Evolutionary conservation across 2,888 invertebrate species (phyloP), one percentile per base, ranked within the genome.

Genomic region (Agonopterix arenella): DNA sequence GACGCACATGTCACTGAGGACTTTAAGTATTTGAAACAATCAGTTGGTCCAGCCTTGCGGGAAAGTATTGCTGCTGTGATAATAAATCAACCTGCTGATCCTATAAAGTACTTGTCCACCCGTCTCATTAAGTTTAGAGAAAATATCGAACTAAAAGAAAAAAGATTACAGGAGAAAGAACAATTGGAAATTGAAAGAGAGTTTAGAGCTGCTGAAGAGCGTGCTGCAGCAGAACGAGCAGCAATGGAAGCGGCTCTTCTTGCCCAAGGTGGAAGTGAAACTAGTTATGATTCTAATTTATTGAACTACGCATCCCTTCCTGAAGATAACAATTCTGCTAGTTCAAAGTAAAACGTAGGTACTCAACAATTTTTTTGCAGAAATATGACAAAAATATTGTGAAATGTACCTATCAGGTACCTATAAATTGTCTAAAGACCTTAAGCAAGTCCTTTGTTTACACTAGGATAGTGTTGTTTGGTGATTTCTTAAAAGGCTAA

Each of bases 1-100:
- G 83, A 86, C 55, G 74, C 70, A n/a, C 64, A 80, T 53, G 80
- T 86, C 0, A 80, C 82, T 18, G 84, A 85, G 56, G 89, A 89
- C 55, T 85, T 79, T 58, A 80, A 72, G 54, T 89, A 88, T 66
- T 69, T 89, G 41, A 84, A 82, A 62, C 59, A 68, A 59, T 64
- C 68, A 16, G 76, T 90, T 41, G 89, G 88, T 8, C 65, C 64
- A 48, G 86, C 86, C 16, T 71, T 90, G 52, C 76, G 79, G 7
- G 66, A 70, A 59, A 84, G 83, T 58, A 76, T 90, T 52, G 82
- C 83, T n/a, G 71, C 83, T 49, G 75, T 80, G 44, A 73, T 89
- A 53, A 49, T 85, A 47, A 68, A 72, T 52, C 89, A 88, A 62
- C 89, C 89, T 42, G 63, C 70, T 42, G 89, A 90, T 68, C 89